phyloP scores from a whole-genome alignment of 2,113 vertebrate species.

The Miniopterus natalensis region DNA sequence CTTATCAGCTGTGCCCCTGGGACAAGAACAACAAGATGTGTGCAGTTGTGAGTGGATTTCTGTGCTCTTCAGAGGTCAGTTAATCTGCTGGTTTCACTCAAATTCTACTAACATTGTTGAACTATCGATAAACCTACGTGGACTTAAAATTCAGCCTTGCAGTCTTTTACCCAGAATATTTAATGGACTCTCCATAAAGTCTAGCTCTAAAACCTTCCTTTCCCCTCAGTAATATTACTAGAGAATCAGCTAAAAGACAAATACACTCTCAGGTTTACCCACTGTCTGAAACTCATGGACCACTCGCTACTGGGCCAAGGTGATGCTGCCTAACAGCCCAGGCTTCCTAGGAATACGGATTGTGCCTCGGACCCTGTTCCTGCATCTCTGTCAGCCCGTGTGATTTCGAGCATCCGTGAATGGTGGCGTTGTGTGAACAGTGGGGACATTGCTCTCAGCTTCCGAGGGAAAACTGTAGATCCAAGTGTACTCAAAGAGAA shows the following conservation, averaged over 20 bases:
- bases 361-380: neutral
- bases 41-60: neutral
- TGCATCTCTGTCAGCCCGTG: neutral
- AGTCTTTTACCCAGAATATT: slow-evolving; percentile 38
- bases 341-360: neutral
- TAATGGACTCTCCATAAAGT: neutral
- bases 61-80: neutral
- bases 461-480: neutral
- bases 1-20: slow-evolving; percentile 52
- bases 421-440: neutral
- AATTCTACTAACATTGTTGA: slow-evolving; percentile 50
- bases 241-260: neutral
- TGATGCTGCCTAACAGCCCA: neutral
- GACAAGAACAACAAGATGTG: slow-evolving; percentile 24
- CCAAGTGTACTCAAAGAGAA: neutral
- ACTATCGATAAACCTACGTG: neutral
- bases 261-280: neutral
- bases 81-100: slow-evolving; percentile 52
- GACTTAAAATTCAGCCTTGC: slow-evolving; percentile 25
- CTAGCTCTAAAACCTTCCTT: neutral
- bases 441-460: neutral
- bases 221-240: neutral
- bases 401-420: neutral
- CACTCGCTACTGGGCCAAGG: neutral
- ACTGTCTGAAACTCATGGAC: neutral